These are phyloP conservation scores for Oppia nitens DNA, from an alignment of 1,140 invertebrate genomes.

Conservation along the genomic window DNA sequence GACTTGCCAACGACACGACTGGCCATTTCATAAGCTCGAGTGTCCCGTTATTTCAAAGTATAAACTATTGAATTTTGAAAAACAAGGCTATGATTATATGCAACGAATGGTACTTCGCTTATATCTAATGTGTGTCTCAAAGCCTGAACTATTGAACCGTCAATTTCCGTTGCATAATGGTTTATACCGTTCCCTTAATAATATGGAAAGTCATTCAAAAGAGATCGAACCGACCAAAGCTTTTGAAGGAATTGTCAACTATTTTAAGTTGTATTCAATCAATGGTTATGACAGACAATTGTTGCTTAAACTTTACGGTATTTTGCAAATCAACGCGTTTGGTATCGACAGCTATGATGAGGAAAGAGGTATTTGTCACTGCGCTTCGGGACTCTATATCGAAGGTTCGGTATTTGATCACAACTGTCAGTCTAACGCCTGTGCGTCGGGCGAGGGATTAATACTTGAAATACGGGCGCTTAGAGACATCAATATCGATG, in stretches of 20 bases:
- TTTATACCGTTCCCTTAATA: neutral
- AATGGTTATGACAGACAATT: neutral
- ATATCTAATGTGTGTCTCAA: neutral
- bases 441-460: slow-evolving; percentile 5
- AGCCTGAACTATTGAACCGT: neutral
- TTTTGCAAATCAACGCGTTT: slow-evolving; percentile 9
- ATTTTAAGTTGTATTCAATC: slow-evolving; percentile 10
- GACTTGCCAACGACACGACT: neutral
- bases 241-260: slow-evolving; percentile 6
- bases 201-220: slow-evolving; percentile 12
- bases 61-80: slow-evolving; percentile 5
- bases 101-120: slow-evolving; percentile 6
- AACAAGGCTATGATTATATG: slow-evolving; percentile 11
- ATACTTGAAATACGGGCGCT: slow-evolving; percentile 6
- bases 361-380: neutral
- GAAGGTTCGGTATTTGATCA: slow-evolving; percentile 13
- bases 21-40: neutral
- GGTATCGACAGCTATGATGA: slow-evolving; percentile 6
- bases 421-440: slow-evolving; percentile 7
- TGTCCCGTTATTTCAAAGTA: neutral
- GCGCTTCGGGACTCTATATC: slow-evolving; percentile 7
- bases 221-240: neutral
- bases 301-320: slow-evolving; percentile 2
- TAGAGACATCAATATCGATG: neutral
- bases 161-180: slow-evolving; percentile 7